Evolutionary conservation across 2,113 vertebrate genomes (phyloP).

Genomic region (Alethe castanea): DNA sequence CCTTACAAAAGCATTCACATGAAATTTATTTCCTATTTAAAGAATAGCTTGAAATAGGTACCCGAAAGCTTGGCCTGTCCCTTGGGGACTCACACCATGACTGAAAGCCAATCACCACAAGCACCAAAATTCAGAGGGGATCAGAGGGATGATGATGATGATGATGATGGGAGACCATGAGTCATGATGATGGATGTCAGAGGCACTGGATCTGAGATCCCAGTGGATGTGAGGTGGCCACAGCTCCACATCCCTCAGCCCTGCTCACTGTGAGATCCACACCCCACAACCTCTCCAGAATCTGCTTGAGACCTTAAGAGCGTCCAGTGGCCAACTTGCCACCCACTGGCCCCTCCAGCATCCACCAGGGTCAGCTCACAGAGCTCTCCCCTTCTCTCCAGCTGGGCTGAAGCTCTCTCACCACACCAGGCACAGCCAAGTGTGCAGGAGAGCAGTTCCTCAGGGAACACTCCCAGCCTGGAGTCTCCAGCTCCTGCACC

Average conservation of each 20-base stretch:
- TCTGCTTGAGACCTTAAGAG: not conserved
- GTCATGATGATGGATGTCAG: not conserved
- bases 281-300: not conserved
- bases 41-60: not conserved
- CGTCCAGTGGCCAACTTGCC: not conserved
- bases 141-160: not conserved
- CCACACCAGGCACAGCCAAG: rapidly evolving
- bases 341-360: not conserved
- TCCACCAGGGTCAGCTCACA: not conserved
- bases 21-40: not conserved
- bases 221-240: not conserved
- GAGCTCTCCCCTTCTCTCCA: not conserved
- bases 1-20: rapidly evolving
- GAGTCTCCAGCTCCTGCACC: not conserved
- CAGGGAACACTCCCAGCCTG: not conserved
- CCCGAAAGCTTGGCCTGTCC: not conserved
- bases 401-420: not conserved
- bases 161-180: too few relatives aligned
- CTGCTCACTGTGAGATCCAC: not conserved
- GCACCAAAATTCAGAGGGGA: not conserved
- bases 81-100: not conserved
- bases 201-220: not conserved
- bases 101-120: not conserved
- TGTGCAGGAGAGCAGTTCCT: not conserved
- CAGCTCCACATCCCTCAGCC: not conserved